Conservation (phyloP, 2,113 vertebrate species). For the Chaenocephalus aceratus region DNA sequence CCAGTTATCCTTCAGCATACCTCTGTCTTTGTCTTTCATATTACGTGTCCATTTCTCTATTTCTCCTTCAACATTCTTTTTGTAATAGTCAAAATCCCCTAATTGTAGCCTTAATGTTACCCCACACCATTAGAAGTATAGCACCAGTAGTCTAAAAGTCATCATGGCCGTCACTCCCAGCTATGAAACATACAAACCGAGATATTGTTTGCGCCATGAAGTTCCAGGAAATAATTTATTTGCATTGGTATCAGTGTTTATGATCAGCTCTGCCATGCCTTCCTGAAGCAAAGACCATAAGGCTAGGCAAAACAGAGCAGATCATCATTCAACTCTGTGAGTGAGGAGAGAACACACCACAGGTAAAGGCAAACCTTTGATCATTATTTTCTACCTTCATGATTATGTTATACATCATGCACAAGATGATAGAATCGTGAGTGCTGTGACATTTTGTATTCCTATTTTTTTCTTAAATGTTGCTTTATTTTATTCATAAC, state of each 20-base stretch:
- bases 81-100: neutral
- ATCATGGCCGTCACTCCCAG: neutral
- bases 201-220: constrained; percentile 16
- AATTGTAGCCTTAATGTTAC: neutral
- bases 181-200: constrained; percentile 22
- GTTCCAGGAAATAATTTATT: constrained; percentile 53
- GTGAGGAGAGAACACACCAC: neutral
- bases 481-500: neutral
- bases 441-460: neutral
- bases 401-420: neutral
- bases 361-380: constrained; percentile 40
- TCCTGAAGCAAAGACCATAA: constrained; percentile 3
- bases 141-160: neutral
- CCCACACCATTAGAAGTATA: neutral
- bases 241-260: constrained; percentile 72
- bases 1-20: neutral
- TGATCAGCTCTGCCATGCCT: constrained; percentile 8
- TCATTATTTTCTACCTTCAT: neutral
- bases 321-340: constrained; percentile 5
- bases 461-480: neutral
- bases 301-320: constrained; percentile 51
- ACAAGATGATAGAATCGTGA: neutral
- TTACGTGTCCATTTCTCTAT: neutral
- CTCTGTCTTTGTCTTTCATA: neutral
- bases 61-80: neutral